Base-by-base conservation (phyloP, 2,888 invertebrate species). In the Dicyrtomina minuta region DNA sequence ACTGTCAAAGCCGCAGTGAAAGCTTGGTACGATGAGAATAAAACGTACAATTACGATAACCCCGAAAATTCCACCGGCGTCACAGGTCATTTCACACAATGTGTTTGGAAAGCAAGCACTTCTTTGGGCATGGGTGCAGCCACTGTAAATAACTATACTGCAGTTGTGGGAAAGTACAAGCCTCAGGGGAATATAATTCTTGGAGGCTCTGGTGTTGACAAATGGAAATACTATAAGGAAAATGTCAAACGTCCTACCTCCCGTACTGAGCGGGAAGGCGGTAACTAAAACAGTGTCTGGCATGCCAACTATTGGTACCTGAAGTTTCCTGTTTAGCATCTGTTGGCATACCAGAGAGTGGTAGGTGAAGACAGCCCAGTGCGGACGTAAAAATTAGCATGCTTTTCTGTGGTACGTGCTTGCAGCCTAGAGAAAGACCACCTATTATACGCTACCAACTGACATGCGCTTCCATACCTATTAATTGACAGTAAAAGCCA, bases 11-110 rank as follows among this genome's bases (percentile, higher is more conserved):
- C 41, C 4, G 60, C 60, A 13, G 43, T 60, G 5, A 20, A 15
- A 15, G 8, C 17, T 1, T 60, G 60, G 60, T 60, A 60, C n/a
- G 39, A 20, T 13, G 60, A 60, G 39, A 41, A 41, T 41, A 3
- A 1, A 17, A 17, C n/a, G 12, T 60, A 60, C 20, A 41, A 60
- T 41, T 60, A 60, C 41, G 17, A 8, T 1, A 13, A 33, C 5
- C 60, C 60, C 13, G 41, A 20, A n/a, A 22, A 6, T 12, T 60
- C 41, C n/a, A 17, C 41, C 2, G 41, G 60, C 2, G 41, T 33
- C 6, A 60, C 60, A 8, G 60, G 17, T 3, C 51, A 51, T 17
- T 51, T 51, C 22, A 17, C 51, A 17, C 51, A 51, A 17, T 17
- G 13, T 17, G 51, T 51, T 17, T 51, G 51, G 51, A 51, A 51